Base-by-base conservation (phyloP, 2,113 vertebrate genomes). In the Scopus umbretta region DNA sequence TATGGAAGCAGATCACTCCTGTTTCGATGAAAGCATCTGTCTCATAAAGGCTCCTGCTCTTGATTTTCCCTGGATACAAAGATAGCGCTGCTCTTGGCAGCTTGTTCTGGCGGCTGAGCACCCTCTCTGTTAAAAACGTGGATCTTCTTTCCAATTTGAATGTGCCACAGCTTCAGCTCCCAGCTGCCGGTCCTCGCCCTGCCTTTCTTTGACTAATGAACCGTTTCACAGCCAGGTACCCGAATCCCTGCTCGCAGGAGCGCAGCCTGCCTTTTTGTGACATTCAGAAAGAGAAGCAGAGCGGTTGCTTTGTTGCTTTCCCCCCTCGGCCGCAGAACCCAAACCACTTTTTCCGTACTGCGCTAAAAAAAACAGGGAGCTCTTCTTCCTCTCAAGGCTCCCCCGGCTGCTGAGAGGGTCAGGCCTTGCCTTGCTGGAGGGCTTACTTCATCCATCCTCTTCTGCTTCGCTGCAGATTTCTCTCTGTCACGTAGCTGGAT, bases 181-280 rank as follows among this genome's bases (percentile, higher is more conserved):
- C 68, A 32, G 62, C 47, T 3, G 5, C 74, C 0, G 1, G 10
- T 45, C 61, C 92, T 89, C 3, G 2, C 22, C 6, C 0, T 25
- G 49, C 43, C 42, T 73, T 86, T 40, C 47, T 82, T 71, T 84
- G 63, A 9, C 38, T 89, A 70, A 70, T 17, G 40, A 70, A 50
- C 65, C 2, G 0, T 74, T 78, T 74, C 45, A 7, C 26, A 65
- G 55, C 45, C 68, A 63, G 70, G 55, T 62, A 56, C 14, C 40
- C 0, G 0, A 66, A 34, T 73, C 76, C 40, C 47, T 17, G 13
- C 5, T 47, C 52, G 71, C 49, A 52, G 58, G 49, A 88, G 30
- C 58, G 23, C 50, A 29, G 4, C 53, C 36, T 42, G 42, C n/a
- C 11, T 68, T 67, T 59, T 38, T 29, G 68, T 62, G 76, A 53